Conservation (phyloP, 2,113 vertebrate genomes). For the Corythaixoides concolor region DNA sequence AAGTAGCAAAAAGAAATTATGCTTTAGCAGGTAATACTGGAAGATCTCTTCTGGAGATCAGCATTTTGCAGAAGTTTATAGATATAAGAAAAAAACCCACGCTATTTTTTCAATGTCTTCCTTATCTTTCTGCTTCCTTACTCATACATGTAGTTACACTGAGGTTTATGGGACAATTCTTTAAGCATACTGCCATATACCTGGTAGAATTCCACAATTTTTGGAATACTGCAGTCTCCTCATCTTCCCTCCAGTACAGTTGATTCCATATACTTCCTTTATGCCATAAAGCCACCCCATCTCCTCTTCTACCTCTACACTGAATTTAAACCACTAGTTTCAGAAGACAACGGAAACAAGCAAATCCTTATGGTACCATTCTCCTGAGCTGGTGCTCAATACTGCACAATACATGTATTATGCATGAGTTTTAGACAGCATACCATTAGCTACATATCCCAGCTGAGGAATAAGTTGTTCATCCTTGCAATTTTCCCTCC, state of each 20-base stretch:
- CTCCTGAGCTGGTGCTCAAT: neutral
- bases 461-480: constrained; percentile 96
- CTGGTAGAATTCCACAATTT: neutral
- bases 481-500: constrained; percentile 95
- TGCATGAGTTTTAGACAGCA: neutral
- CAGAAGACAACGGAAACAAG: neutral
- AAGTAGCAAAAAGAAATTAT: neutral
- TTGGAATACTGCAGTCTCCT: neutral
- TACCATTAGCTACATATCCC: constrained; percentile 97
- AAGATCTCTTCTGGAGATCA: neutral
- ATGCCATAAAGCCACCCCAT: neutral
- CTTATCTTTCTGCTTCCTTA: neutral
- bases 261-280: neutral
- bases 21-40: neutral
- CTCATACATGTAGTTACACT: neutral
- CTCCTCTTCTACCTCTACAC: neutral
- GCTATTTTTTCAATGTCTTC: neutral
- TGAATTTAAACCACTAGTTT: neutral
- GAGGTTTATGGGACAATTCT: neutral
- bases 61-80: neutral
- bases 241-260: neutral
- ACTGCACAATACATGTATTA: neutral
- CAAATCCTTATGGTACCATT: neutral
- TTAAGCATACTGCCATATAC: neutral
- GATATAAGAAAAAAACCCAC: neutral